Base-by-base conservation (phyloP, 2,797 vertebrate genomes). In the Coracias cyanogaster region DNA sequence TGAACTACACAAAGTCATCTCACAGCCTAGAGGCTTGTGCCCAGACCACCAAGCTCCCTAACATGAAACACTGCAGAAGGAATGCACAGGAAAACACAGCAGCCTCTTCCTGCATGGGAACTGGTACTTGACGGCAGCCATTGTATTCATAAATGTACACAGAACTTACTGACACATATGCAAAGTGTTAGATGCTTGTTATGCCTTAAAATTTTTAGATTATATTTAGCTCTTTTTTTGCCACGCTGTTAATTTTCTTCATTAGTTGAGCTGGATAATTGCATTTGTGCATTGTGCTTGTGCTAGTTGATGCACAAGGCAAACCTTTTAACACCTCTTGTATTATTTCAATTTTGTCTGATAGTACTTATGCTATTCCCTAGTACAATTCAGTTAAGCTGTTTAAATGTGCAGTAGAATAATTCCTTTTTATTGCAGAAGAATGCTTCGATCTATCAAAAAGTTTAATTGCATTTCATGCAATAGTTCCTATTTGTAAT, bases 391-490 rank as follows among this genome's bases (percentile, higher is more conserved):
- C 94, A 90, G 85, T 88, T 94, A 84, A 82, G 41, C 31, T 92
- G 80, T 86, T 97, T 95, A 97, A 96, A 91, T 70, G 64, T 83
- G 25, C 45, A 93, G 92, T 37, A 69, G 48, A 67, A 82, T 76
- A 82, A 86, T 94, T 87, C 33, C 48, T 96, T 93, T 97, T 92
- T 74, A 54, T 92, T 96, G 66, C 74, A 89, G 71, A 97, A 94
- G 76, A 96, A 97, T 77, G 76, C 92, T 98, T 98, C 98, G 96
- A 97, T 98, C 90, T 97, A 93, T 87, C 77, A 84, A 85, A 93
- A 97, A 97, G 64, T 97, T 94, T 97, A 97, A 98, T 97, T 98
- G 89, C 71, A 94, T 97, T 97, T 97, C 78, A 97, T 91, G 91
- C 60, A 95, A 91, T 96, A 85, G 73, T 94, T 98, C 90, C 62